Percentiles rank a stretch among this genome's conserved stretches.
phyloP scores from a whole-genome alignment of 2,113 vertebrate genomes.

The Pelecanus crispus region DNA sequence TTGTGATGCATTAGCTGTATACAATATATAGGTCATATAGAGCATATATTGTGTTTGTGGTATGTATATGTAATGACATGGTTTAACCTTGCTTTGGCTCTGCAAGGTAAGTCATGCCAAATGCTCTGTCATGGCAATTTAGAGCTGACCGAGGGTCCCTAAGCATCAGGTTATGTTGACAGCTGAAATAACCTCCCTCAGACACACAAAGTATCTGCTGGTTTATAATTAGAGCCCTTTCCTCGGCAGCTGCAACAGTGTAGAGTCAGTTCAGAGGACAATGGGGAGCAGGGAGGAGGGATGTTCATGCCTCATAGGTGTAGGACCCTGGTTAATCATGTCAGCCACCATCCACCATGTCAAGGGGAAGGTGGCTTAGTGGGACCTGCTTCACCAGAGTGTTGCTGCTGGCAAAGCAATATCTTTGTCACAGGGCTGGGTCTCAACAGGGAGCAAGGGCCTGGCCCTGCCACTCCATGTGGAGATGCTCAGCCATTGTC shows the following conservation, averaged over 20 bases:
- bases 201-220: background rate
- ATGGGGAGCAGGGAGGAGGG: background rate
- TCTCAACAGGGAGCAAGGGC: background rate
- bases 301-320: background rate
- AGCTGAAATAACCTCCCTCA: background rate
- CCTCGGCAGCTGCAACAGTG: background rate
- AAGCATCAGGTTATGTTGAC: background rate
- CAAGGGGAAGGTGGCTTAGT: background rate
- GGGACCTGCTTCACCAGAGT: background rate
- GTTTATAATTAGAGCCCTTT: background rate
- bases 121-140: background rate
- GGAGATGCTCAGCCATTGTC: background rate
- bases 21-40: too few species aligned
- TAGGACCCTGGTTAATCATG: background rate
- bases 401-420: background rate
- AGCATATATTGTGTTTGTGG: background rate
- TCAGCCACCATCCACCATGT: background rate
- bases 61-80: accelerated
- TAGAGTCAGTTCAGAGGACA: background rate
- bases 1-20: background rate
- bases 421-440: background rate
- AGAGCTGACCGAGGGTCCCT: background rate
- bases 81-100: background rate
- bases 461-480: background rate
- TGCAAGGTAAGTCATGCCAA: background rate